phyloP scores from a whole-genome alignment of 1,140 invertebrate genomes.

The Helicorthomorpha holstii region DNA sequence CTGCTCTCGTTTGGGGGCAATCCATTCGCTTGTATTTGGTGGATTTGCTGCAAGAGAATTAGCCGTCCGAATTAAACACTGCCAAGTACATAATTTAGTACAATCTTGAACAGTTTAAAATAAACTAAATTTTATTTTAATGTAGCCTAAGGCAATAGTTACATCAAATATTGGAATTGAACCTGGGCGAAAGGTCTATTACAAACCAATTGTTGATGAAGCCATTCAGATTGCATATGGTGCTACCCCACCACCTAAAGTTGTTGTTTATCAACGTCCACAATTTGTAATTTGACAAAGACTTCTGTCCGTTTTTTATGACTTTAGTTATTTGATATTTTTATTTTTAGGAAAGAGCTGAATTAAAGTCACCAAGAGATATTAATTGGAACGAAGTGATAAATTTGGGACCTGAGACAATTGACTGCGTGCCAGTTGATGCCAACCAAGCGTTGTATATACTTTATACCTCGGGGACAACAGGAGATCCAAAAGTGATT shows the following conservation, averaged over 20 bases:
- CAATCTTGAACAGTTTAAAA: neutral
- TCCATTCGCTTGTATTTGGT: slow-evolving; percentile 77
- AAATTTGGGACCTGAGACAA: slow-evolving; percentile 34
- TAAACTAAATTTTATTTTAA: neutral
- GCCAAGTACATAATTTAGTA: slow-evolving; percentile 24
- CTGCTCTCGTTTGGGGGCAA: slow-evolving; percentile 56
- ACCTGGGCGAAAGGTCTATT: slow-evolving; percentile 65
- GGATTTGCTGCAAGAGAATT: slow-evolving; percentile 77
- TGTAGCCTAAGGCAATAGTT: slow-evolving; percentile 66
- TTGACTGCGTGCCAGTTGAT: slow-evolving; percentile 65
- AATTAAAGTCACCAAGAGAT: slow-evolving; percentile 42
- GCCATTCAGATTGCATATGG: slow-evolving; percentile 46
- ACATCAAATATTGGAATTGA: slow-evolving; percentile 80
- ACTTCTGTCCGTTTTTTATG: neutral
- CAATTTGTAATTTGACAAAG: slow-evolving; percentile 31
- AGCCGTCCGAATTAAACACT: slow-evolving; percentile 66
- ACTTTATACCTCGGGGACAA: slow-evolving; percentile 83
- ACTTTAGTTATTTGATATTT: neutral
- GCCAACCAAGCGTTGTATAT: slow-evolving; percentile 82
- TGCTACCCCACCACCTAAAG: slow-evolving; percentile 46
- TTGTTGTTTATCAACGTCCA: slow-evolving; percentile 61
- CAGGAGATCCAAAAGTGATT: slow-evolving; percentile 35
- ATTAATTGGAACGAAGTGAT: slow-evolving; percentile 59
- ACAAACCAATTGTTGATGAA: slow-evolving; percentile 73
- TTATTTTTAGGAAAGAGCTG: slow-evolving; percentile 23